Evolutionary conservation across 2,113 vertebrate species (phyloP).

Genomic region (Pelodiscus sinensis): DNA sequence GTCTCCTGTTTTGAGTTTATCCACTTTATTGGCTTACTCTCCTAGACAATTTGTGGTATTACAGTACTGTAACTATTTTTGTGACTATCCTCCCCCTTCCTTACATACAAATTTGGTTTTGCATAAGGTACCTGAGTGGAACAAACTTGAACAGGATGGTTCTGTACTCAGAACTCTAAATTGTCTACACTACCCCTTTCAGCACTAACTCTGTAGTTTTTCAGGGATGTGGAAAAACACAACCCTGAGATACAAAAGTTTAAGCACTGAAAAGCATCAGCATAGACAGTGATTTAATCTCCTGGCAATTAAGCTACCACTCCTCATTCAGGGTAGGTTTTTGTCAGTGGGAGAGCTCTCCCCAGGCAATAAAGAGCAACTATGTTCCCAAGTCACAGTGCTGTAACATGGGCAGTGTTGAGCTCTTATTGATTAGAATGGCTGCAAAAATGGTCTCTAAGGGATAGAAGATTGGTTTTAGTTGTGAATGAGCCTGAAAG

Average conservation of each 20-base stretch:
- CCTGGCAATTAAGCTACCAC: too few relatives aligned
- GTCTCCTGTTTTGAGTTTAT: neutral
- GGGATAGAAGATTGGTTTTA: neutral
- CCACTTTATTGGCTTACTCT: neutral
- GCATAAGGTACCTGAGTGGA: neutral
- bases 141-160: neutral
- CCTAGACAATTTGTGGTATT: neutral
- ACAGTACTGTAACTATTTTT: neutral
- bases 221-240: too few relatives aligned
- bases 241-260: too few relatives aligned
- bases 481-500: neutral
- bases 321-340: too few relatives aligned
- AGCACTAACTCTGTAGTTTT: too few relatives aligned
- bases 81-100: neutral
- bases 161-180: accelerated
- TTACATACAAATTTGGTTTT: neutral
- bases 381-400: too few relatives aligned
- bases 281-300: too few relatives aligned
- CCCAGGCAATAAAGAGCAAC: too few relatives aligned
- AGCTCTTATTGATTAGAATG: accelerated
- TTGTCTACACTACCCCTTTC: too few relatives aligned
- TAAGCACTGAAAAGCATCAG: too few relatives aligned
- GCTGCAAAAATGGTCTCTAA: neutral
- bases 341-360: too few relatives aligned
- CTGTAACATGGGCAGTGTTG: too few relatives aligned